These are phyloP conservation scores for Sinocyclocheilus rhinocerous DNA, from an alignment of 2,113 vertebrate species.

Conservation along the genomic window DNA sequence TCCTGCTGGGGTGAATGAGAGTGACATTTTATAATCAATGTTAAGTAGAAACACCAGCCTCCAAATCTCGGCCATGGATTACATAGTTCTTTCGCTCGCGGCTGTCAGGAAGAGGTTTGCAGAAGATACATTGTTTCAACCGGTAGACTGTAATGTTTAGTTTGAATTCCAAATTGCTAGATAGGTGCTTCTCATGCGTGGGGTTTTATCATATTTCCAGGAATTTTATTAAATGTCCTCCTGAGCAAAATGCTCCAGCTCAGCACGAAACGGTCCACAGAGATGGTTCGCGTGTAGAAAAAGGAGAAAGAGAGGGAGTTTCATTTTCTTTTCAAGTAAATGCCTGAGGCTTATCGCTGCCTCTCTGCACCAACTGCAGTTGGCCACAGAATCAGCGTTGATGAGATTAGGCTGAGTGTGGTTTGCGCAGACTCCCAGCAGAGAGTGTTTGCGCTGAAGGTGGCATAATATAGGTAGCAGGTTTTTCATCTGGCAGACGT, in stretches of 20 bases:
- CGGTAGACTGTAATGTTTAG: background rate
- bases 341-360: conserved; percentile 35
- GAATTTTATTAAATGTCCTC: too few relatives aligned
- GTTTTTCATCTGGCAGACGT: conserved; percentile 5
- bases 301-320: conserved; percentile 30
- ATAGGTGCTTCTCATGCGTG: conserved; percentile 20
- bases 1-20: conserved; percentile 36
- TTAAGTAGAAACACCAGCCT: conserved; percentile 34
- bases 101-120: conserved; percentile 27
- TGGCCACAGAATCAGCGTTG: conserved; percentile 33
- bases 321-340: conserved; percentile 50
- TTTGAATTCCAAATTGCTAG: conserved; percentile 41
- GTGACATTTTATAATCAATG: conserved; percentile 33
- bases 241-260: conserved; percentile 1
- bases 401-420: conserved; percentile 39
- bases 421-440: conserved; percentile 30
- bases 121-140: conserved; percentile 13
- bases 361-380: conserved; percentile 27
- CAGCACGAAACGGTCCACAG: background rate
- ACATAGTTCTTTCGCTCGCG: background rate
- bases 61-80: conserved; percentile 10
- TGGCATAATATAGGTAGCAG: conserved; percentile 2
- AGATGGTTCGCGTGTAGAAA: background rate
- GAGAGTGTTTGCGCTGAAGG: conserved; percentile 11
- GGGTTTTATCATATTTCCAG: too few relatives aligned